Percentiles rank a stretch among this genome's conserved stretches.
These are phyloP conservation scores for Coelopa pilipes DNA, from an alignment of 2,888 invertebrate species.

Conservation along the genomic window DNA sequence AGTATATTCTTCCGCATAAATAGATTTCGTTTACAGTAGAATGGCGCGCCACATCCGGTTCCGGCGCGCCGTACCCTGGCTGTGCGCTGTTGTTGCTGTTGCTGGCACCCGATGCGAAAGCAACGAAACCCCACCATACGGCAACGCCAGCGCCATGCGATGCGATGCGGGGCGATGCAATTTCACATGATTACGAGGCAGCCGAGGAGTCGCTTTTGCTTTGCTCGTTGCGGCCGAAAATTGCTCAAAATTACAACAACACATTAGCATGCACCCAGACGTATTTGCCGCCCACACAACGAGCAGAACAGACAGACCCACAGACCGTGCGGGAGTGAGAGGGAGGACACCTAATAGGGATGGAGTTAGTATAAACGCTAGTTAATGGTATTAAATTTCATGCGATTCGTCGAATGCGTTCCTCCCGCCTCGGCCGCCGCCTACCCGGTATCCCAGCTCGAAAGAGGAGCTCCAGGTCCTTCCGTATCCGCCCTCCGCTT, in stretches of 20 bases:
- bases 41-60: conserved; percentile 29
- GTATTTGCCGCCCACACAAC: not conserved
- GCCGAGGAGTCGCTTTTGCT: too few species aligned
- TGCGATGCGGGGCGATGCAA: conserved; percentile 9
- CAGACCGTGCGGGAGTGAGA: not conserved
- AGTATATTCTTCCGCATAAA: conserved; percentile 36
- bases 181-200: conserved; percentile 25
- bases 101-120: not conserved
- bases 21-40: conserved; percentile 32
- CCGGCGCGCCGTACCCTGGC: not conserved
- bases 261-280: not conserved
- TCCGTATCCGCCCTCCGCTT: too few species aligned
- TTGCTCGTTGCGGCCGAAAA: too few species aligned
- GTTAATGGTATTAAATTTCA: conserved; percentile 37
- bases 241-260: not conserved
- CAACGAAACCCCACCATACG: not conserved
- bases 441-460: not conserved
- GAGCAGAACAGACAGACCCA: not conserved
- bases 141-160: conserved; percentile 3
- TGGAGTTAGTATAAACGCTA: conserved; percentile 18
- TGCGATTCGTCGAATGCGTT: conserved; percentile 10
- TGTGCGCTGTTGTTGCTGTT: not conserved
- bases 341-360: too few species aligned
- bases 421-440: not conserved
- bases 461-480: too few species aligned